These are phyloP conservation scores for Ageneiosus marmoratus DNA, from an alignment of 2,113 vertebrate genomes.

Conservation along the genomic window DNA sequence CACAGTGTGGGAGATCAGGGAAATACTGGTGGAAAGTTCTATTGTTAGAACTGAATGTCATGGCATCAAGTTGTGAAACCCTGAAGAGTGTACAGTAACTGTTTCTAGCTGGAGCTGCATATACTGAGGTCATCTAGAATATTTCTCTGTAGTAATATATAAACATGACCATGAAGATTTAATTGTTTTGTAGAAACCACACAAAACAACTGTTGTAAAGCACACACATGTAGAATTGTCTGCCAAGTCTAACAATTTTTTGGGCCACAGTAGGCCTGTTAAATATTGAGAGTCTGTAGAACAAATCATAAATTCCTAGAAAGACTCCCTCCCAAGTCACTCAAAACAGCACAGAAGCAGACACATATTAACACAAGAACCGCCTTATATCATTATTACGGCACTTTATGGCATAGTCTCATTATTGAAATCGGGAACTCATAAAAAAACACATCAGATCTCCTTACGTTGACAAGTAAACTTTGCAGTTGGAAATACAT, in stretches of 20 bases:
- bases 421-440: conserved; percentile 12
- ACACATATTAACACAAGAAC: conserved; percentile 8
- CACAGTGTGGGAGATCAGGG: background rate
- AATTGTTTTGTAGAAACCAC: background rate
- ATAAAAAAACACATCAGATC: conserved; percentile 9
- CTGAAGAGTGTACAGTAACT: background rate
- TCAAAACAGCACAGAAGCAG: background rate
- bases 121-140: conserved; percentile 4
- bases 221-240: background rate
- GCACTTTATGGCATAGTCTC: background rate
- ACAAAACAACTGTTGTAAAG: background rate
- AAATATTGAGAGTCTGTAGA: background rate
- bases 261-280: background rate
- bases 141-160: background rate
- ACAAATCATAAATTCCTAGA: background rate
- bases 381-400: conserved; percentile 1
- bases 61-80: background rate
- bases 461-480: background rate
- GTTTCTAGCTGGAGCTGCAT: background rate
- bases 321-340: background rate
- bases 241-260: background rate
- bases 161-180: background rate
- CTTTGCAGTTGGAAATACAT: background rate
- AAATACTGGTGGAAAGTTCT: background rate
- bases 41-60: background rate